Evolutionary conservation across 2,888 invertebrate species (phyloP).

Genomic region (Himalopsyche anomala): DNA sequence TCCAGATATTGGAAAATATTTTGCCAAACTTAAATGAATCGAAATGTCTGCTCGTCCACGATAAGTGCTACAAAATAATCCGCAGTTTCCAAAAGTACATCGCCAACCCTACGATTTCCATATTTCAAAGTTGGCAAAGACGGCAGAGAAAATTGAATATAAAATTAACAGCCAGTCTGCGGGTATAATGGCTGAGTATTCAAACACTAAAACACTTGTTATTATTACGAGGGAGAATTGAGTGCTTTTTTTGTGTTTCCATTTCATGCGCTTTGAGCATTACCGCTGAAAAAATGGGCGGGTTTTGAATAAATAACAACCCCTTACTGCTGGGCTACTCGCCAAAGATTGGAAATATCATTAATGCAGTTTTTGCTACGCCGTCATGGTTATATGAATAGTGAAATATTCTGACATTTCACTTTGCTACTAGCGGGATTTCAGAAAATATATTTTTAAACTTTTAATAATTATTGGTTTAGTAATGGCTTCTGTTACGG

Average conservation of each 20-base stretch:
- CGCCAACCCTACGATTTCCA: constrained; percentile 44
- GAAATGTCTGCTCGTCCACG: too few relatives aligned
- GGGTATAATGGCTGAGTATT: constrained; percentile 47
- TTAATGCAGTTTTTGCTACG: constrained; percentile 46
- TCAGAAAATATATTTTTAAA: too few relatives aligned
- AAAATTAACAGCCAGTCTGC: constrained; percentile 59
- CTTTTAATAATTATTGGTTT: too few relatives aligned
- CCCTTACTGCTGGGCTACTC: constrained; percentile 49
- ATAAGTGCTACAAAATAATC: constrained; percentile 19
- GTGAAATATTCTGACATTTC: too few relatives aligned
- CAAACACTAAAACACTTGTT: constrained; percentile 55
- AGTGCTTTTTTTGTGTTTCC: constrained; percentile 53
- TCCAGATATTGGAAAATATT: too few relatives aligned
- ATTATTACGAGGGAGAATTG: constrained; percentile 44
- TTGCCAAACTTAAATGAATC: too few relatives aligned
- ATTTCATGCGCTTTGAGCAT: constrained; percentile 51
- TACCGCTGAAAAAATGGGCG: constrained; percentile 49
- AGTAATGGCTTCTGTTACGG: too few relatives aligned
- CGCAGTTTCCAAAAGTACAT: not conserved
- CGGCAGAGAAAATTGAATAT: constrained; percentile 53
- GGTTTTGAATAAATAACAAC: constrained; percentile 60
- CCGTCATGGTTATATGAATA: not conserved
- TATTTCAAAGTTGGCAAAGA: constrained; percentile 57
- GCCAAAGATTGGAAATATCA: constrained; percentile 48
- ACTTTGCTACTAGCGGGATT: too few relatives aligned